Conservation (phyloP, 92 coral and sea anemone species). For the Paramuricea clavata region DNA sequence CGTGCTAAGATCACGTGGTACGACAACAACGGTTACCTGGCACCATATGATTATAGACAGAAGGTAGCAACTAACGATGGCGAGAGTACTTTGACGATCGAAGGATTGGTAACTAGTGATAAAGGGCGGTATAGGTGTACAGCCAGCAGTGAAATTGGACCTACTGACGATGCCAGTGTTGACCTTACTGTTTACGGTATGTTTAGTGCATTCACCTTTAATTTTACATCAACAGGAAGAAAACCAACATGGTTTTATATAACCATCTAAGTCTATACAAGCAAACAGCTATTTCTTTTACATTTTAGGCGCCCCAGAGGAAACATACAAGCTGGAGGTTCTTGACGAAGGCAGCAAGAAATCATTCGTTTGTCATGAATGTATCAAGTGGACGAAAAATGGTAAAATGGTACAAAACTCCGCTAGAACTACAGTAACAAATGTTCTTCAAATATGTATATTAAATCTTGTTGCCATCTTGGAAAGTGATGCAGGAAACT, state of each 20-base stretch:
- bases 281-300: too few species aligned
- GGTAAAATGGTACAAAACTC: slow-evolving; percentile 35
- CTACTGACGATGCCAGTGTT: slow-evolving; percentile 50
- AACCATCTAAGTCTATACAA: too few species aligned
- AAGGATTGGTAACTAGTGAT: slow-evolving; percentile 61
- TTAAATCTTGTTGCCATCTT: slow-evolving; percentile 17
- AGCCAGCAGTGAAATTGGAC: slow-evolving; percentile 66
- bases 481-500: slow-evolving; percentile 82
- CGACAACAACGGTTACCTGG: slow-evolving; percentile 47
- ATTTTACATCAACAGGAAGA: too few species aligned
- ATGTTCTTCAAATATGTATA: slow-evolving; percentile 19
- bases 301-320: slow-evolving; percentile 22
- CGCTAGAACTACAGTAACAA: background rate
- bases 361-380: background rate
- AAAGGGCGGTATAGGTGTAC: slow-evolving; percentile 73
- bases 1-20: slow-evolving; percentile 77
- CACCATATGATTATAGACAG: slow-evolving; percentile 76
- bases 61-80: slow-evolving; percentile 62
- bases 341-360: background rate
- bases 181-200: slow-evolving; percentile 49
- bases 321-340: background rate
- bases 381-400: slow-evolving; percentile 76
- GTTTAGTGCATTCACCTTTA: background rate
- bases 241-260: too few species aligned
- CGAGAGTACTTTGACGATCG: slow-evolving; percentile 56